These are phyloP conservation scores for Scaptomyza parva DNA, from an alignment of 2,888 invertebrate species.

Conservation along the genomic window DNA sequence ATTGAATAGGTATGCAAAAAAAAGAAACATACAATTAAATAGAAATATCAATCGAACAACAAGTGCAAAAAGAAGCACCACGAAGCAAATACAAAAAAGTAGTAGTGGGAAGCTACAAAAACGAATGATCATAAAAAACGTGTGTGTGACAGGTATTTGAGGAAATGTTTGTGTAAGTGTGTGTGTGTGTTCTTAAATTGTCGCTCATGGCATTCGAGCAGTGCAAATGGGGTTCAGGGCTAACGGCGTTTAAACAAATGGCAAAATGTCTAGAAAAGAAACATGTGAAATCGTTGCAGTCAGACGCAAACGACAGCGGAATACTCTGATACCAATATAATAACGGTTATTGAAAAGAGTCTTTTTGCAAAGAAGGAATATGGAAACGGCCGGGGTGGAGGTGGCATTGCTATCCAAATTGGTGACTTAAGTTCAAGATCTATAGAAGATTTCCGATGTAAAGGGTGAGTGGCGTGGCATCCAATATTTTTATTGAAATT, in stretches of 20 bases:
- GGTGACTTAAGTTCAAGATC: too few species aligned
- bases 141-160: slow-evolving; percentile 7
- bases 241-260: slow-evolving; percentile 33
- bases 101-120: slow-evolving; percentile 46
- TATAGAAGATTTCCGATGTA: too few species aligned
- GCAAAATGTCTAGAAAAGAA: slow-evolving; percentile 24
- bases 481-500: too few species aligned
- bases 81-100: slow-evolving; percentile 69
- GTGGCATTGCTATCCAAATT: too few species aligned
- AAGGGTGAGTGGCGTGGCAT: too few species aligned
- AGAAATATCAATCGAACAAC: slow-evolving; percentile 25
- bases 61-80: slow-evolving; percentile 51
- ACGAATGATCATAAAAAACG: slow-evolving; percentile 21
- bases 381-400: too few species aligned
- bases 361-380: too few species aligned
- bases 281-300: too few species aligned
- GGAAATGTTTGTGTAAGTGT: slow-evolving; percentile 1
- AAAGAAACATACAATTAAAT: slow-evolving; percentile 50
- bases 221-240: slow-evolving; percentile 26
- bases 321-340: too few species aligned
- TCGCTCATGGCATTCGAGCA: slow-evolving; percentile 44
- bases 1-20: slow-evolving; percentile 28
- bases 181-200: slow-evolving; percentile 9
- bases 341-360: too few species aligned
- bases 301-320: too few species aligned